Evolutionary conservation across 2,888 invertebrate genomes (phyloP).

Genomic region (Adela reaumurella): DNA sequence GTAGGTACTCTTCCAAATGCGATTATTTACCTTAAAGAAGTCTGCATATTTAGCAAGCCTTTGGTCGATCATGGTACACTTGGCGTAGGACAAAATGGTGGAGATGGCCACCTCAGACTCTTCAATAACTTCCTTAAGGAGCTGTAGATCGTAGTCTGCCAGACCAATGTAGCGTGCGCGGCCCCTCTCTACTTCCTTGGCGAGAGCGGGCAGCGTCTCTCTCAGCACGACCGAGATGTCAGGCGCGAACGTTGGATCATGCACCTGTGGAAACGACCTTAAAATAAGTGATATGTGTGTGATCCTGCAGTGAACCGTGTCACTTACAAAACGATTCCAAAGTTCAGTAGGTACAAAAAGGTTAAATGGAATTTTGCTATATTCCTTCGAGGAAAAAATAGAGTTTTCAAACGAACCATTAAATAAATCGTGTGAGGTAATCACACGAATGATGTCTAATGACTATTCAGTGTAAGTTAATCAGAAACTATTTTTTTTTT

Average conservation of each 20-base stretch:
- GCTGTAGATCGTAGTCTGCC: slow-evolving; percentile 79
- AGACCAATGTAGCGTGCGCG: slow-evolving; percentile 79
- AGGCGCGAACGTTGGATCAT: slow-evolving; percentile 86
- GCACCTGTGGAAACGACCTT: slow-evolving; percentile 74
- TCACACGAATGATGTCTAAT: too few species aligned
- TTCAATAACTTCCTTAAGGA: slow-evolving; percentile 71
- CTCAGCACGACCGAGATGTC: slow-evolving; percentile 70
- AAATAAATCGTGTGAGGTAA: too few species aligned
- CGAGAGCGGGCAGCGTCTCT: slow-evolving; percentile 82
- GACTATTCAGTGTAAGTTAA: too few species aligned
- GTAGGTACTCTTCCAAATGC: too few species aligned
- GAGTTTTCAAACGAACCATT: too few species aligned
- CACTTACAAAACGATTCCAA: too few species aligned
- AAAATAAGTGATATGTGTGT: too few species aligned
- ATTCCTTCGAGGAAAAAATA: too few species aligned
- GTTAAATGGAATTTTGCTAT: too few species aligned
- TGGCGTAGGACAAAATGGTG: slow-evolving; percentile 72
- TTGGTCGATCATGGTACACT: slow-evolving; percentile 77
- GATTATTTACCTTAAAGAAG: slow-evolving; percentile 66
- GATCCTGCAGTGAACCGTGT: too few species aligned
- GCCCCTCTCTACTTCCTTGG: slow-evolving; percentile 67
- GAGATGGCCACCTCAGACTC: slow-evolving; percentile 63
- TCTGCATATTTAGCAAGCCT: slow-evolving; percentile 68
- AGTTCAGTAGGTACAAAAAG: too few species aligned
- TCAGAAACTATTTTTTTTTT: too few species aligned